Conservation (phyloP, 2,797 vertebrate genomes). For the Hypotaenidia philippensis region DNA sequence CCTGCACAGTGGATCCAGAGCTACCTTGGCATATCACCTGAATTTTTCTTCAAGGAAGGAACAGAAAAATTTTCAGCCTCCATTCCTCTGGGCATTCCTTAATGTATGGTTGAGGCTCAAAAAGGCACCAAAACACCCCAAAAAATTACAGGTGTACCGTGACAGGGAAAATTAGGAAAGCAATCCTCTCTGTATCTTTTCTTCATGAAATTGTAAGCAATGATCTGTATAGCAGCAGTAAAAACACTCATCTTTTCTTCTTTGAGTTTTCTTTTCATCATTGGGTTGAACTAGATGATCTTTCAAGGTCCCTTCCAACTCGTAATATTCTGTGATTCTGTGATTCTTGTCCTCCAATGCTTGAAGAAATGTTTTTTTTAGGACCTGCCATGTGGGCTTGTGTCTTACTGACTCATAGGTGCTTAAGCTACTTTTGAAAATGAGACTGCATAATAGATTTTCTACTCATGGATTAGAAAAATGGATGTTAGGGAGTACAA, state of each 20-base stretch:
- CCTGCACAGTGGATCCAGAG: neutral
- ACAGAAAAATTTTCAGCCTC: neutral
- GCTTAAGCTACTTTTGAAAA: neutral
- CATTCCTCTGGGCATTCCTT: neutral
- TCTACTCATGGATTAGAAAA: neutral
- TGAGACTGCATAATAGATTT: neutral
- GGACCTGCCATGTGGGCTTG: neutral
- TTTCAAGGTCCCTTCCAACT: too few species aligned
- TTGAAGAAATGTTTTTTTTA: neutral
- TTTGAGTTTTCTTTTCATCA: too few species aligned
- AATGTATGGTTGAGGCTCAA: neutral
- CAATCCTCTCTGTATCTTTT: neutral
- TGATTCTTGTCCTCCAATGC: neutral
- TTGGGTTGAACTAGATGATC: too few species aligned
- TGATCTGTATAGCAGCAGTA: neutral
- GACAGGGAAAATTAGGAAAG: neutral
- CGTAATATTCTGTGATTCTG: too few species aligned
- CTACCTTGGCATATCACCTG: neutral
- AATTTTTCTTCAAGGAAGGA: neutral
- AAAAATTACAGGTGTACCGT: neutral
- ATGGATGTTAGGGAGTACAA: neutral
- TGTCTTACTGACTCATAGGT: neutral
- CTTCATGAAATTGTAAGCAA: neutral
- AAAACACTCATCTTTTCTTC: neutral
- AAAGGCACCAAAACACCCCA: neutral